Evolutionary conservation across 2,113 vertebrate genomes (phyloP).

Genomic region (Anser cygnoides): DNA sequence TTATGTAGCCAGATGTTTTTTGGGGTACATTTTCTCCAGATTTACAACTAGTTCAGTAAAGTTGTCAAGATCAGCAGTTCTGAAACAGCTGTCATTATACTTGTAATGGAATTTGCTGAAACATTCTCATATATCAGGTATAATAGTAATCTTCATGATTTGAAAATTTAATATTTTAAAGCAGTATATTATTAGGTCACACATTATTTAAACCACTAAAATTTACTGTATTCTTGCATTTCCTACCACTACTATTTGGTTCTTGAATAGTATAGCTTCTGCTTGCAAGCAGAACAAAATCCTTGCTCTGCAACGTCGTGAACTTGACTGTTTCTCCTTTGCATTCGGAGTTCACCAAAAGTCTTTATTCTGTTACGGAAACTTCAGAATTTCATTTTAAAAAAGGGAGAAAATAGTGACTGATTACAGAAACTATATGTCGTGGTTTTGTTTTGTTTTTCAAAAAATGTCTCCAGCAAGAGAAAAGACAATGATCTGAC

Average conservation of each 20-base stretch:
- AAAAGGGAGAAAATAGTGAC: neutral
- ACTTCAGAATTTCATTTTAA: neutral
- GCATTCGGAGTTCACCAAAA: neutral
- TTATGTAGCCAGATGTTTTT: neutral
- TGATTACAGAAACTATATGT: neutral
- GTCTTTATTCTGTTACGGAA: neutral
- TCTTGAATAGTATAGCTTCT: neutral
- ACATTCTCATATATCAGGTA: neutral
- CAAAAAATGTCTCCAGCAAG: neutral
- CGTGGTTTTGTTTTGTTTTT: neutral
- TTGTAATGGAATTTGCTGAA: neutral
- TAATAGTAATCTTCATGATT: neutral
- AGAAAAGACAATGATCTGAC: neutral
- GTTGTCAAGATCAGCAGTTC: neutral
- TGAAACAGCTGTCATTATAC: neutral
- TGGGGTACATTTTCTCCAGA: neutral
- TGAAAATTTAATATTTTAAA: constrained; percentile 46
- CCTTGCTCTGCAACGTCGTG: neutral
- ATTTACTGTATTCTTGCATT: neutral
- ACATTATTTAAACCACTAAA: constrained; percentile 25
- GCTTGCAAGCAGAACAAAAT: neutral
- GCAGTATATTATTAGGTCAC: neutral
- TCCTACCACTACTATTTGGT: neutral
- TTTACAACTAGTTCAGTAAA: constrained; percentile 1
- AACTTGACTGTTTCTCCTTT: neutral